Base-by-base conservation (phyloP, 2,113 vertebrate genomes). In the Tauraco erythrolophus region DNA sequence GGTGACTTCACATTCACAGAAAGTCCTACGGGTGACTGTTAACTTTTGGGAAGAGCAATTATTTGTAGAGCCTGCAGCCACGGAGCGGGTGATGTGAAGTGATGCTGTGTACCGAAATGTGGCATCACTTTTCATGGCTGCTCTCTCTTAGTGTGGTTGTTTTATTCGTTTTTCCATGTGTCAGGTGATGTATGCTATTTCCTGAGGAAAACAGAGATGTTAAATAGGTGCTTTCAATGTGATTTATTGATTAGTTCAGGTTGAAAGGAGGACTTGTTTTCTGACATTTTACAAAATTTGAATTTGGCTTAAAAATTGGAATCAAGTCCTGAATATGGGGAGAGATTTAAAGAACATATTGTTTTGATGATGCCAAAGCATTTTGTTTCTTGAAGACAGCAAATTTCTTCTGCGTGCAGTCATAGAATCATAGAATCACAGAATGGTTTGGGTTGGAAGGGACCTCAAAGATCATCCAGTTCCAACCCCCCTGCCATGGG, bases 1-100 rank as follows among this genome's bases (percentile, higher is more conserved):
- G 17, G 21, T 58, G 31, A 37, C 17, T 28, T 43, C 4, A 0
- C 24, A 16, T 35, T 54, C 1, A 17, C 39, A 35, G 64, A 3
- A 37, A n/a, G 41, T 22, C 27, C 70, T 21, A 0, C 1, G 1
- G 43, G 48, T 19, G 10, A 22, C 54, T 53, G 71, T 21, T 37
- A n/a, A 13, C 50, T 56, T 19, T 57, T 50, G 14, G 9, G 8
- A 51, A 28, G 11, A 48, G 13, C 1, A 5, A 15, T 23, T 23
- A 23, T 0, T 33, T 37, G 69, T 56, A 31, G 31, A 78, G 50
- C 50, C n/a, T 5, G 22, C 43, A 50, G 30, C 41, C 65, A 5
- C 17, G 2, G 2, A 43, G 19, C 3, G n/a, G 30, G 48, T 5
- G 4, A 4, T 0, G 7, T n/a, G n/a, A n/a, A n/a, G n/a, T n/a